Evolutionary conservation across 2,888 invertebrate genomes (phyloP), one percentile per base, ranked within the genome.

Genomic region (Drosophila borealis): DNA sequence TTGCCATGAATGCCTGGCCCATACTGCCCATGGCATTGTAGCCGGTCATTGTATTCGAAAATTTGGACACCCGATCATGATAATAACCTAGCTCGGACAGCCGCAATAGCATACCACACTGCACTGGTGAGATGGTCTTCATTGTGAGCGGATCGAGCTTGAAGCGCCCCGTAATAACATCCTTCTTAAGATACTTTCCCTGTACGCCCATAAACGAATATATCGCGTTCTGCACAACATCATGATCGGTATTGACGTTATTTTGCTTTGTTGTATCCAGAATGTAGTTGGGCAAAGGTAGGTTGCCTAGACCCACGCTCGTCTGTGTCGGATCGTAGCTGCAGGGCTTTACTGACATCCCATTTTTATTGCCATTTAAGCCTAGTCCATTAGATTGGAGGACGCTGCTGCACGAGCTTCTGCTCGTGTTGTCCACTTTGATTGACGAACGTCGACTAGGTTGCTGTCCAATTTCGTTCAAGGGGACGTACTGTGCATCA

Each of bases 141-240:
- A 93, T 91, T 81, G 93, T 94, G 1, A 36, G 0, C 1, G 94
- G 92, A 85, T 95, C 95, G 42, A 95, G 91, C 79, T 94, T 94
- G 80, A 95, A 95, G 17, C 94, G 95, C 46, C 94, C 94, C 9
- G 90, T 89, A 70, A 94, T 93, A 1, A 94, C 93, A 90, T 96
- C 95, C 82, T 95, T 94, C 73, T 94, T 95, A 21, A 97, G 93
- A 84, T 95, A 94, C 82, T 95, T 95, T 19, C 97, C 96, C 85
- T 96, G 96, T 66, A 98, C 96, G 4, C 98, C 98, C 90, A 98
- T 97, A 74, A 98, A 96, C 1, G 96, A 95, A 88, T 96, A 96
- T 51, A 98, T 94, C 11, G 97, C 94, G 87, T 97, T 97, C 85
- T 96, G 95, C 1, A 96, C 95, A 66, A 95, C 89, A 51, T 94